Percentiles rank a stretch among this genome's conserved stretches.
Evolutionary conservation across 2,797 vertebrate species (phyloP).

Genomic region (Psittacula echo): DNA sequence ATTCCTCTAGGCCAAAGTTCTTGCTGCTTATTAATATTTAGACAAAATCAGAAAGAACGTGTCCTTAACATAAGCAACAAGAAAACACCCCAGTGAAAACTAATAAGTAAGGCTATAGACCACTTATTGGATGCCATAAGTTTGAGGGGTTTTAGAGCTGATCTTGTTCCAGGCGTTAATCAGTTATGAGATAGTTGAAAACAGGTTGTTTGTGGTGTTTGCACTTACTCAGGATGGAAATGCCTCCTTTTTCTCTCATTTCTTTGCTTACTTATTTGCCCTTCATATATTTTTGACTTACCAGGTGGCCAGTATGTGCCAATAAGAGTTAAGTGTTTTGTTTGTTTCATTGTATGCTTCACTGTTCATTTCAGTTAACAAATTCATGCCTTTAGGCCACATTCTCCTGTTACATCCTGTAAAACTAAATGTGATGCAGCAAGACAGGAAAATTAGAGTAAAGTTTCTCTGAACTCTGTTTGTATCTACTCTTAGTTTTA

Average conservation of each 20-base stretch:
- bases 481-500: background rate
- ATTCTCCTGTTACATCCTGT: background rate
- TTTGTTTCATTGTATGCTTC: background rate
- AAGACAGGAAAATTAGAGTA: background rate
- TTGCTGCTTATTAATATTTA: background rate
- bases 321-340: background rate
- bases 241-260: background rate
- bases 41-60: background rate
- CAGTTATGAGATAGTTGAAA: background rate
- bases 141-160: background rate
- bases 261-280: background rate
- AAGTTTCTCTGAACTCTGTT: background rate
- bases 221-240: background rate
- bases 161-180: background rate
- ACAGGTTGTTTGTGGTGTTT: background rate
- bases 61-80: background rate
- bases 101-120: background rate
- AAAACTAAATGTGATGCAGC: background rate
- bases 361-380: background rate
- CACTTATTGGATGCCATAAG: background rate
- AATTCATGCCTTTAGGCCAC: background rate
- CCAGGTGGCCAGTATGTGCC: background rate
- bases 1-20: background rate
- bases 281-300: background rate
- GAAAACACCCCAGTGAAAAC: background rate